Base-by-base conservation (phyloP, 1,140 invertebrate genomes). In the Orchestia grillus region DNA sequence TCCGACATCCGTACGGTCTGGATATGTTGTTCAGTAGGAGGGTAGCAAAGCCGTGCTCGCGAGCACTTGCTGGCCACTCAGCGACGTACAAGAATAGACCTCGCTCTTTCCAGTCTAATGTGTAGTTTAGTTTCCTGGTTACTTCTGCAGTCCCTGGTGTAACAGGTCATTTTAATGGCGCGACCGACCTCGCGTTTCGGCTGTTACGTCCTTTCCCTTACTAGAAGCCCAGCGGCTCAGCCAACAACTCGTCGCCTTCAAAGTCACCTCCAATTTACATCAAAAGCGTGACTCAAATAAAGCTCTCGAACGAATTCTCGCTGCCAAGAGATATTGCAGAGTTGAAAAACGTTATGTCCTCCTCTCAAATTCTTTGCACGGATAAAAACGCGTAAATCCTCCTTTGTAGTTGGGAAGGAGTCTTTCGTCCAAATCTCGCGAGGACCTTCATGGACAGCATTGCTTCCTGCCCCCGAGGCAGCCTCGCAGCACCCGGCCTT, bases 391-490 rank as follows among this genome's bases (percentile, higher is more conserved):
- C 28, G 62, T 77, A 77, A 77, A 77, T 77, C 62, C 62, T 77
- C 15, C 62, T 77, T 77, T 77, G 62, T 77, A 77, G 62, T 77
- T 77, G 62, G 62, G 62, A 28, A 77, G 62, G 62, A 77, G 62
- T 77, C 62, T 77, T 77, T 77, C 62, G 28, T 23, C 62, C 62
- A 77, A 77, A 77, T 77, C 62, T 77, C 62, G 28, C 11, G 62
- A 77, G 62, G 62, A 77, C 62, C 62, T 77, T 77, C 62, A 77
- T 77, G 62, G 62, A 77, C 62, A 77, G 62, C 62, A 77, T 77
- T 36, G 62, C 62, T 77, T 77, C 62, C 62, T 77, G 62, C 28
- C 62, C 62, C 62, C 62, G 36, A 77, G 62, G 62, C 62, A 77
- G 62, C 62, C 62, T 77, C 62, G 62, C 15, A 77, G 28, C 62